These are phyloP conservation scores for Elmis aenea DNA, from an alignment of 2,888 invertebrate species.

Conservation along the genomic window DNA sequence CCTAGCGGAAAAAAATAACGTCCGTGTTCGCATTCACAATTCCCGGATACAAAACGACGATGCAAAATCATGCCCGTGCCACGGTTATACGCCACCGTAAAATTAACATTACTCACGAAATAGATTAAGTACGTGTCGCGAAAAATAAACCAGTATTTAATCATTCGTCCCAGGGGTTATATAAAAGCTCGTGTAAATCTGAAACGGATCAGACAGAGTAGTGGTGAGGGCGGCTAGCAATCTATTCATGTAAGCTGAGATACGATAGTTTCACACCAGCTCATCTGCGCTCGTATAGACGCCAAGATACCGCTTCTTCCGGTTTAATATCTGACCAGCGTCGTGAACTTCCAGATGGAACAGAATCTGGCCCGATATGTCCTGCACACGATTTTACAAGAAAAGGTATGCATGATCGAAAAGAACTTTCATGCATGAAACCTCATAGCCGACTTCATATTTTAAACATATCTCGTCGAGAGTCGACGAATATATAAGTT, in stretches of 20 bases:
- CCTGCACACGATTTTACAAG: slow-evolving; percentile 19
- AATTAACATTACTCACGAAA: slow-evolving; percentile 12
- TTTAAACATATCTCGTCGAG: no score
- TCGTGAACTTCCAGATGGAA: no score
- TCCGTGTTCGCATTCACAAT: slow-evolving; percentile 7
- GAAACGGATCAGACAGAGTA: background rate
- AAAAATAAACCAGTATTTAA: slow-evolving; percentile 7
- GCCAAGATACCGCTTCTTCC: slow-evolving; percentile 20
- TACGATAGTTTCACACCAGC: slow-evolving; percentile 15
- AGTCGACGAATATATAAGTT: no score
- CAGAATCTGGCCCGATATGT: slow-evolving; percentile 21
- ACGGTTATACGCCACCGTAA: slow-evolving; percentile 6
- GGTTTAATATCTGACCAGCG: slow-evolving; percentile 19
- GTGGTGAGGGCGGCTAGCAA: slow-evolving; percentile 1
- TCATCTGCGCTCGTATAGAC: slow-evolving; percentile 17
- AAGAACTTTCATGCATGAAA: slow-evolving; percentile 1
- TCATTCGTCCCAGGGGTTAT: slow-evolving; percentile 1
- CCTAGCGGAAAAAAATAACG: slow-evolving; percentile 6
- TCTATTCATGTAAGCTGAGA: slow-evolving; percentile 7
- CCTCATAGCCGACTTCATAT: no score
- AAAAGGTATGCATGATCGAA: slow-evolving; percentile 2
- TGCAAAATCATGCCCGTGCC: slow-evolving; percentile 1
- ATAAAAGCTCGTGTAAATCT: slow-evolving; percentile 2
- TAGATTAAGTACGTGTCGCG: slow-evolving; percentile 5
- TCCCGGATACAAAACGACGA: slow-evolving; percentile 1